Base-by-base conservation (phyloP, 1,140 invertebrate genomes). In the Brachionus rotundiformis region DNA sequence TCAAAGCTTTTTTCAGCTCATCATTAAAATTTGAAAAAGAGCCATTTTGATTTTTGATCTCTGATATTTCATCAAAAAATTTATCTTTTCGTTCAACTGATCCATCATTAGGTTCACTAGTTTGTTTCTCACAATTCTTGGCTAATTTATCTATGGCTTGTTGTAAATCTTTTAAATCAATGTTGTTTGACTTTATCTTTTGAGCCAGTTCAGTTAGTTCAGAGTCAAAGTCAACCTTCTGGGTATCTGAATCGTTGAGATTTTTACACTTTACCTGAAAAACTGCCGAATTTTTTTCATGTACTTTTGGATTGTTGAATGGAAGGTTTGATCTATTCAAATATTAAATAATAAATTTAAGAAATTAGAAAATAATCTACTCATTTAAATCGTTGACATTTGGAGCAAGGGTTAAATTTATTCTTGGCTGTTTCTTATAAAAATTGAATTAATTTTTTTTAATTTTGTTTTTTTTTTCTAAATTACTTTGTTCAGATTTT, bases 381-480 rank as follows among this genome's bases (percentile, higher is more conserved):
- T 71, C 65, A 19, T 71, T 39, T 39, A 71, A 71, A 71, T 71
- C 65, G 10, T 11, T 71, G n/a, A 71, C 65, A 36, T 71, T 71
- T 1, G 65, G 65, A 16, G 65, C 65, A 2, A 71, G 31, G 16
- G 65, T 71, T 33, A 71, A 39, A 71, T 71, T 71, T 16, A 71
- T 71, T 39, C 31, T 71, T 3, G 65, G 29, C 8, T 71, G 65
- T 71, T 71, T 71, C 33, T 71, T 59, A 19, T 8, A 25, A 59
- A 27, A 59, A 59, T 59, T 27, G 16, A 23, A 23, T 1, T 13
- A 54, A 1, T 16, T 54, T 19, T 59, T 59, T 4, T 0, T 25
- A 13, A 11, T n/a, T 59, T 59, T 16, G 10, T 8, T 23, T 27
- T 23, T 59, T n/a, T 7, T 23, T 59, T n/a, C n/a, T 29, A 31